A percentile compares a stretch with the other conserved stretches of the same genome.
These are phyloP conservation scores for Apis cerana DNA, from an alignment of 1,140 invertebrate genomes.

Conservation along the genomic window DNA sequence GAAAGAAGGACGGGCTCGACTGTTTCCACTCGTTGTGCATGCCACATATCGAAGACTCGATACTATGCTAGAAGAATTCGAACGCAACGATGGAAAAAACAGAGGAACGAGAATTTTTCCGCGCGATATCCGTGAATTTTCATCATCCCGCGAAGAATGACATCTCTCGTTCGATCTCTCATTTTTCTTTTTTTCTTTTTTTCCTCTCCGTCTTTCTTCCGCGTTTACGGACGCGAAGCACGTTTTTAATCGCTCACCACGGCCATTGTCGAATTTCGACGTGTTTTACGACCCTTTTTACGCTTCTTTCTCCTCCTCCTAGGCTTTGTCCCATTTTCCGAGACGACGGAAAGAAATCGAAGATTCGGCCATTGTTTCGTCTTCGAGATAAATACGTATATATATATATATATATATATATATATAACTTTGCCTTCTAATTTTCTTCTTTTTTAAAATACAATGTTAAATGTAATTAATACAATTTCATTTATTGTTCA, in stretches of 20 bases:
- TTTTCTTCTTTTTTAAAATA: too few species aligned
- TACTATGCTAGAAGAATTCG: not conserved
- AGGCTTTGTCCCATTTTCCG: not conserved
- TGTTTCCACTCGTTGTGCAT: too few species aligned
- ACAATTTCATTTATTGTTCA: too few species aligned
- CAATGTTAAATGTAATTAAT: too few species aligned
- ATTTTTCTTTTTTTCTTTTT: too few species aligned
- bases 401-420: too few species aligned
- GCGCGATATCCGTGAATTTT: not conserved
- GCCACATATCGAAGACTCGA: not conserved
- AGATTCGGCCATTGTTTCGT: not conserved
- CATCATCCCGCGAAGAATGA: not conserved
- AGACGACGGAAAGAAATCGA: not conserved
- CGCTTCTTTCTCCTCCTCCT: too few species aligned
- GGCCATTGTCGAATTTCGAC: constrained; percentile 17
- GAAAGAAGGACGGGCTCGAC: too few species aligned
- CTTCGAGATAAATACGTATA: not conserved
- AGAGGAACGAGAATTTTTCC: not conserved
- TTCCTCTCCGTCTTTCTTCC: not conserved
- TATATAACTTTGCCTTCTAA: too few species aligned
- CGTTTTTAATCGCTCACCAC: constrained; percentile 20
- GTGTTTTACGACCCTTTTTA: not conserved
- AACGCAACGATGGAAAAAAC: not conserved
- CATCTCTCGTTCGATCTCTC: not conserved
- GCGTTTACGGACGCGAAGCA: not conserved